phyloP scores from a whole-genome alignment of 2,113 vertebrate species.

The Lagenorhynchus albirostris region DNA sequence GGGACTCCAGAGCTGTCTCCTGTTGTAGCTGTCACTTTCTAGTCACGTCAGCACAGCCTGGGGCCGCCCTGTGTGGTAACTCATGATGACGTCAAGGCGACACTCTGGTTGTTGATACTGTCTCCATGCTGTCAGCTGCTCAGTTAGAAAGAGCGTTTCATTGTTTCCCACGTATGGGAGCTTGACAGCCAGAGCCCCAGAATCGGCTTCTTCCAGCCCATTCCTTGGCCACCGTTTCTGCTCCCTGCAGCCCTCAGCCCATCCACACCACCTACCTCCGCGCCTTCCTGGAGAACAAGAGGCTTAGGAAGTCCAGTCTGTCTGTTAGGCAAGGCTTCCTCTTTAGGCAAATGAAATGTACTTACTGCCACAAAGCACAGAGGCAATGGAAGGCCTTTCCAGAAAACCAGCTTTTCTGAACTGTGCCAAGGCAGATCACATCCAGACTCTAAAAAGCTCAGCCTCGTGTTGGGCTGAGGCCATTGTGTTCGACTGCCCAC shows the following conservation, averaged over 20 bases:
- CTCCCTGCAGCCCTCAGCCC: neutral
- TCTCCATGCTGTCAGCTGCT: fast-evolving
- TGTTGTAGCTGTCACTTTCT: neutral
- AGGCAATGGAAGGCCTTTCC: neutral
- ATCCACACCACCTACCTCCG: fast-evolving
- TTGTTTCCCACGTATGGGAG: fast-evolving
- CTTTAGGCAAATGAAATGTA: neutral
- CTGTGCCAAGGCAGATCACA: neutral
- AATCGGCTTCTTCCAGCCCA: neutral
- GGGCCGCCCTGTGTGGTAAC: fast-evolving
- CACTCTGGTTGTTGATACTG: fast-evolving
- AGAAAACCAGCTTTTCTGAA: neutral
- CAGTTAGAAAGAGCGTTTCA: fast-evolving
- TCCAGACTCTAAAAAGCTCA: neutral
- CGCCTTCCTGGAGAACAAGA: neutral
- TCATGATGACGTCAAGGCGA: fast-evolving
- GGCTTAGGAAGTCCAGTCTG: neutral
- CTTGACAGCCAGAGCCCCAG: neutral
- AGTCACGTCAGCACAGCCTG: fast-evolving
- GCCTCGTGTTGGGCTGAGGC: neutral
- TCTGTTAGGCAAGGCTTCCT: neutral
- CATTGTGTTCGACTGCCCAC: neutral
- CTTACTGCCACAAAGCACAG: neutral
- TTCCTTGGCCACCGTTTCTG: fast-evolving
- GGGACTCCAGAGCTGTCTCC: too few relatives aligned